Percentiles rank a stretch among this genome's conserved stretches.
Evolutionary conservation across 64 coral and sea anemone species (phyloP).

Genomic region (Orbicella faveolata): DNA sequence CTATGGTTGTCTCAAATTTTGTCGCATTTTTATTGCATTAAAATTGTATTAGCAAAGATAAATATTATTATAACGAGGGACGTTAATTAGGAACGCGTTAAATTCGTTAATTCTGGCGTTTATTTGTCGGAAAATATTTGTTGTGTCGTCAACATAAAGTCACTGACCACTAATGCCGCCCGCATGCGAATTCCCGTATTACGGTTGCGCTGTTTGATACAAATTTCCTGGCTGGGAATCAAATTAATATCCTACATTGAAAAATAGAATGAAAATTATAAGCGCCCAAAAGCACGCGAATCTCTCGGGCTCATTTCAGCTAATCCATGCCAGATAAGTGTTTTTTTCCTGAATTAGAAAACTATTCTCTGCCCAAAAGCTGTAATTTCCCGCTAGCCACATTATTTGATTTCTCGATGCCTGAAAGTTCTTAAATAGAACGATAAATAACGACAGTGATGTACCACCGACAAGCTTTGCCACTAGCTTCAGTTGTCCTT

Average conservation of each 20-base stretch:
- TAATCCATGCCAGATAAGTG: neutral
- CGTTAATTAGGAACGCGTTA: neutral
- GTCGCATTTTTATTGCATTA: neutral
- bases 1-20: neutral
- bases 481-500: neutral
- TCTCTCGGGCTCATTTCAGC: neutral
- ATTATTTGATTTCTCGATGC: neutral
- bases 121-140: neutral
- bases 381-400: neutral
- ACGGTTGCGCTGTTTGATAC: neutral
- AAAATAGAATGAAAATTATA: neutral
- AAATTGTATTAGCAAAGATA: neutral
- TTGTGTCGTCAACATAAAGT: neutral
- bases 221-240: neutral
- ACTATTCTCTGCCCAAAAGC: neutral
- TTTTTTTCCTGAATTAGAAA: neutral
- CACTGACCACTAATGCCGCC: neutral
- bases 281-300: neutral
- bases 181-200: too few species aligned
- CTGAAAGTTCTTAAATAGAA: neutral
- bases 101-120: neutral
- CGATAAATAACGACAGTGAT: neutral
- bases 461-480: neutral
- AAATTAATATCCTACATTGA: neutral
- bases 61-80: neutral